phyloP scores from a whole-genome alignment of 2,888 invertebrate genomes.

The Acrobasis repandana region DNA sequence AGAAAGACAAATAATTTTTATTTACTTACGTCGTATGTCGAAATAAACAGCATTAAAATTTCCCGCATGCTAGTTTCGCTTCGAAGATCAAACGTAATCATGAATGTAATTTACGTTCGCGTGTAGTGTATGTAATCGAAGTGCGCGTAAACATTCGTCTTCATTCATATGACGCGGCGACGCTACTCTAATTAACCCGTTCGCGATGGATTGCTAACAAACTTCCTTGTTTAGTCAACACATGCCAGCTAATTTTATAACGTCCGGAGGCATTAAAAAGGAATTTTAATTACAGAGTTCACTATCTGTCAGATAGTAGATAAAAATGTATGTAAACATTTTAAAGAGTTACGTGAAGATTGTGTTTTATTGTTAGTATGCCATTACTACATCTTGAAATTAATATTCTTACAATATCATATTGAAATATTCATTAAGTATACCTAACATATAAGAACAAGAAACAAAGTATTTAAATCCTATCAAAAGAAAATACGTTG shows the following conservation, averaged over 20 bases:
- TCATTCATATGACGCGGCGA: conserved; percentile 46
- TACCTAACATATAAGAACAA: not conserved
- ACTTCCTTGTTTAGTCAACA: conserved; percentile 61
- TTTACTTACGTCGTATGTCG: not conserved
- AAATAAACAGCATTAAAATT: not conserved
- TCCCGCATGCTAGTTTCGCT: not conserved
- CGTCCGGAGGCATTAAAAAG: conserved; percentile 12
- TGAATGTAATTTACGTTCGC: conserved; percentile 41
- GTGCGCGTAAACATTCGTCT: conserved; percentile 36
- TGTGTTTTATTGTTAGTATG: no score
- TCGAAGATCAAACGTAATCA: conserved; percentile 23
- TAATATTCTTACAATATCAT: no score
- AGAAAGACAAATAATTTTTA: not conserved
- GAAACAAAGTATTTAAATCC: no score
- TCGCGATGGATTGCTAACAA: conserved; percentile 56
- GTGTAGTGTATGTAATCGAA: conserved; percentile 44
- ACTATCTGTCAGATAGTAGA: not conserved
- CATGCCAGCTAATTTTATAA: conserved; percentile 30
- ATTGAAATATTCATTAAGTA: not conserved
- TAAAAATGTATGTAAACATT: no score
- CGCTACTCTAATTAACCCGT: conserved; percentile 59
- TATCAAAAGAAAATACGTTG: no score
- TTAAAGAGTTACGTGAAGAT: no score
- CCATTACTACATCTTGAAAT: no score
- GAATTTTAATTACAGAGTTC: conserved; percentile 10